Percentiles rank a stretch among this genome's conserved stretches.
phyloP scores from a whole-genome alignment of 2,888 invertebrate species.

The Cheilosia urbana region DNA sequence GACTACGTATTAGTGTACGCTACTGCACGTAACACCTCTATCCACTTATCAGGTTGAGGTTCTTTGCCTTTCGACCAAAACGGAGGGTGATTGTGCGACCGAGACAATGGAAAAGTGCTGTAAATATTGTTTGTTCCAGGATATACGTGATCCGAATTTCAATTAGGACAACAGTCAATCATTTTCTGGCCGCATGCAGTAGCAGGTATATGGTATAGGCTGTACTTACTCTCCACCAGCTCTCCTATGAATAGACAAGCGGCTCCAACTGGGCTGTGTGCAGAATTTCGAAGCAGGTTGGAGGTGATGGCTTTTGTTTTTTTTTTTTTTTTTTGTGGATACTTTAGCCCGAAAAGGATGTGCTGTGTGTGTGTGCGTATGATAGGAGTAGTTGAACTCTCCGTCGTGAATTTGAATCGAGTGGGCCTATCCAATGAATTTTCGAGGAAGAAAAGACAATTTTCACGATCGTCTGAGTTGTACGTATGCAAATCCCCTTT shows the following conservation, averaged over 20 bases:
- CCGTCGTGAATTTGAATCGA: conserved; percentile 65
- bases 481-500: conserved; percentile 65
- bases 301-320: conserved; percentile 11
- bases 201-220: conserved; percentile 33
- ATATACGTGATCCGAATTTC: conserved; percentile 75
- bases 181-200: conserved; percentile 62
- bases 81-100: conserved; percentile 5
- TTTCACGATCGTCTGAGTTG: conserved; percentile 57
- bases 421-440: conserved; percentile 37
- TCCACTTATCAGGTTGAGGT: conserved; percentile 57
- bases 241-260: conserved; percentile 61
- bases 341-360: conserved; percentile 55
- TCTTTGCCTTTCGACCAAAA: conserved; percentile 35
- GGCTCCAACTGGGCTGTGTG: conserved; percentile 56
- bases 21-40: conserved; percentile 69
- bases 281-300: conserved; percentile 66
- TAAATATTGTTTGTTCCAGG: conserved; percentile 76
- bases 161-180: conserved; percentile 71
- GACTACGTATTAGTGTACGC: neutral
- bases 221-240: conserved; percentile 28
- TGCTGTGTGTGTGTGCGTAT: neutral
- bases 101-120: conserved; percentile 74
- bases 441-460: conserved; percentile 36
- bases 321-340: conserved; percentile 24
- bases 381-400: conserved; percentile 43